Base-by-base conservation (phyloP, 2,888 invertebrate species). In the Conistra vaccinii region DNA sequence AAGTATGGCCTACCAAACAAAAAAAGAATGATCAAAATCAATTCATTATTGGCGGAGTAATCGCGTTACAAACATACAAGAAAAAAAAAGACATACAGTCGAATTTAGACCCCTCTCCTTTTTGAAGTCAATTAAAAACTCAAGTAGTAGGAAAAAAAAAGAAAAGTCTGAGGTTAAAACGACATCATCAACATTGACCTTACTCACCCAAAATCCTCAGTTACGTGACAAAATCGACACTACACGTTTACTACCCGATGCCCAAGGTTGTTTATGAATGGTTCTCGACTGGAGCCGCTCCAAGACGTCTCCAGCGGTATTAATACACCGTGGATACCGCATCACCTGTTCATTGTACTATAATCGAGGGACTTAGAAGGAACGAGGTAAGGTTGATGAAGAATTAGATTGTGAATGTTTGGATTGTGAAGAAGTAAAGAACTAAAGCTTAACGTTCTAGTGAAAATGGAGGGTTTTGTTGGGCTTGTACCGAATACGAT, bases 251-350 rank as follows among this genome's bases (percentile, higher is more conserved):
- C 76, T 72, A 81, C 23, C 78, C 80, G 14, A 69, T 72, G 67
- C 39, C 58, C 85, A 83, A 86, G 80, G 88, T 81, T 80, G 76
- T 72, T 88, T 55, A 87, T 88, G 88, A 88, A 87, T 88, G 86
- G 71, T 78, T 70, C 48, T 39, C 66, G 57, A 80, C 88, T 87
- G 88, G 87, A 87, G 76, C 12, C 51, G 66, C 78, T 86, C 87
- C 87, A 87, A 85, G 60, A 61, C 55, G 26, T 63, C 32, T 84
- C 85, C 87, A 84, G 78, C 48, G 62, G 63, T 85, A 77, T 82
- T 80, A 79, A 83, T 88, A 82, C 60, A 39, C 48, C 45, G 57
- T 32, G 61, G 62, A 73, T 26, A 76, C 60, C 42, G 35, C 53
- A 67, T 78, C 72, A 81, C 70, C 83, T 82, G 74, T 57, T 78